phyloP scores from a whole-genome alignment of 2,888 invertebrate species.

The Acronicta alni region DNA sequence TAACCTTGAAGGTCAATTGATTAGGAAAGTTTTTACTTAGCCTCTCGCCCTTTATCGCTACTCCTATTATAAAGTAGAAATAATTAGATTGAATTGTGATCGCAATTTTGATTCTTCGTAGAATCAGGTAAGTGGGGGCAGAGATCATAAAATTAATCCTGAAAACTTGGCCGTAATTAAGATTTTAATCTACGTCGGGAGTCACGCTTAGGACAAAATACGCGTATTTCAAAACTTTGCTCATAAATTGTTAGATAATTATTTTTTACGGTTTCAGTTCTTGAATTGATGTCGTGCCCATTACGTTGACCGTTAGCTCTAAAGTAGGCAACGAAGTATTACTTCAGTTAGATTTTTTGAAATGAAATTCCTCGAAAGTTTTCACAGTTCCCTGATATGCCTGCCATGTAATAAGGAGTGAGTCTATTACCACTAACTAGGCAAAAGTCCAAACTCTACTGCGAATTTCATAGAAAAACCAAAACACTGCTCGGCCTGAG shows the following conservation, averaged over 20 bases:
- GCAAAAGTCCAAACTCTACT: too few species aligned
- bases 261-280: slow-evolving; percentile 67
- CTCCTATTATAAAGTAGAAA: slow-evolving; percentile 2
- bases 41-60: too few species aligned
- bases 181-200: slow-evolving; percentile 80
- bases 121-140: slow-evolving; percentile 65
- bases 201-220: slow-evolving; percentile 73
- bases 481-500: too few species aligned
- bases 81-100: slow-evolving; percentile 52
- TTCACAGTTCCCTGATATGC: too few species aligned
- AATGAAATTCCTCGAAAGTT: neutral
- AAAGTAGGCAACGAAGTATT: slow-evolving; percentile 22
- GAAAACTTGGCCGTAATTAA: slow-evolving; percentile 83
- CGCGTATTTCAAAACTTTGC: slow-evolving; percentile 76
- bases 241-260: slow-evolving; percentile 80
- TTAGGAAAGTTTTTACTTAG: too few species aligned
- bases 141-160: slow-evolving; percentile 81
- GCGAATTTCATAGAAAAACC: too few species aligned
- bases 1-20: too few species aligned
- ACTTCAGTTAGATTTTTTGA: slow-evolving; percentile 7
- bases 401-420: too few species aligned
- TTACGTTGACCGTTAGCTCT: slow-evolving; percentile 34
- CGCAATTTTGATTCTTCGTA: slow-evolving; percentile 61
- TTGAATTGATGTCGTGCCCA: slow-evolving; percentile 47
- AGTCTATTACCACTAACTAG: too few species aligned